Conservation (phyloP, 2,888 invertebrate species). For the Biston stratarius region DNA sequence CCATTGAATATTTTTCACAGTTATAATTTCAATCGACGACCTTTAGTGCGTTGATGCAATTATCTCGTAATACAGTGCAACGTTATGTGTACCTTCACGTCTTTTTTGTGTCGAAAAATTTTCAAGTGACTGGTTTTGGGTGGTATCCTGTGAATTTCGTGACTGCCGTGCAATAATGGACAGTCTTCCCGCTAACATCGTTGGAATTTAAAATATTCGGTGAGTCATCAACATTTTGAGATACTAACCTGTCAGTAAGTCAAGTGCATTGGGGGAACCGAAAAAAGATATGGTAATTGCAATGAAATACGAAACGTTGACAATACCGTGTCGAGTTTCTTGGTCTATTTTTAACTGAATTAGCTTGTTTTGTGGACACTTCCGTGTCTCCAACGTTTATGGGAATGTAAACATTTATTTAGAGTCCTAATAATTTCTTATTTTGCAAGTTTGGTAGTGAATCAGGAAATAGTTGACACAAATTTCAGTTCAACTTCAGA, state of each 20-base stretch:
- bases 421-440: not conserved
- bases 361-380: slow-evolving; percentile 52
- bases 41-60: slow-evolving; percentile 61
- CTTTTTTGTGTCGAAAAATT: slow-evolving; percentile 68
- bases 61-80: slow-evolving; percentile 53
- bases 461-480: not conserved
- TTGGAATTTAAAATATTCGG: slow-evolving; percentile 84
- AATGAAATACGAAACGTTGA: slow-evolving; percentile 15
- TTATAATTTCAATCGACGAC: slow-evolving; percentile 60
- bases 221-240: slow-evolving; percentile 79
- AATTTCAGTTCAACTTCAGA: not conserved
- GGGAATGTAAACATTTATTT: slow-evolving; percentile 49
- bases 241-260: slow-evolving; percentile 48
- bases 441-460: not conserved
- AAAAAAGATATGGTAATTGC: slow-evolving; percentile 16
- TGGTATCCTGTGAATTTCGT: slow-evolving; percentile 77
- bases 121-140: slow-evolving; percentile 72
- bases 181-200: slow-evolving; percentile 78
- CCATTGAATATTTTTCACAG: slow-evolving; percentile 73
- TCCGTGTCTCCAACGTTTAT: slow-evolving; percentile 46
- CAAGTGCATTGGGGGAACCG: slow-evolving; percentile 41
- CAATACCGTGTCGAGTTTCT: slow-evolving; percentile 51
- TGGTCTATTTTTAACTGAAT: slow-evolving; percentile 59
- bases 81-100: slow-evolving; percentile 68
- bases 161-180: slow-evolving; percentile 77